A percentile compares a stretch with the other conserved stretches of the same genome.
phyloP scores from a whole-genome alignment of 92 coral and sea anemone genomes.

The Phymanthus crucifer region DNA sequence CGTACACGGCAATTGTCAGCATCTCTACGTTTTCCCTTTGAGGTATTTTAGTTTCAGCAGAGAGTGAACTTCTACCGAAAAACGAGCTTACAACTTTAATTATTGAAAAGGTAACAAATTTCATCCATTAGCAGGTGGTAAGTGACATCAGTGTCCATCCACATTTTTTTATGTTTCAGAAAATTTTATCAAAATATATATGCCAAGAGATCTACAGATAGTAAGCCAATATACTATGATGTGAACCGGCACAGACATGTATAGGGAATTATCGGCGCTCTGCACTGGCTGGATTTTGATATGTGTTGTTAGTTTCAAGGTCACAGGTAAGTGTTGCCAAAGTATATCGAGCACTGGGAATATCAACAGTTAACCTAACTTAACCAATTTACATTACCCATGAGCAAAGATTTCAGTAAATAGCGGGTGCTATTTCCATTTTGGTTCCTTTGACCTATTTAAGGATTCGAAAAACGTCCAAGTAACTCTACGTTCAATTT shows the following conservation, averaged over 20 bases:
- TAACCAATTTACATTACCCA: neutral
- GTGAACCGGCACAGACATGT: neutral
- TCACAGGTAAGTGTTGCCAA: neutral
- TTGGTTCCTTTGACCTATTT: too few species aligned
- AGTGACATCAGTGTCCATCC: neutral
- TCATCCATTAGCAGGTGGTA: neutral
- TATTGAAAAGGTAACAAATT: neutral
- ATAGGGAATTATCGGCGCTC: neutral
- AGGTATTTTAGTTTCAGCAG: too few species aligned
- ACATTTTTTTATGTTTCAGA: neutral
- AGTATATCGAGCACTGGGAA: neutral
- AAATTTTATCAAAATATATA: neutral
- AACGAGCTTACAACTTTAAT: too few species aligned
- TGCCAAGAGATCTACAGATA: neutral
- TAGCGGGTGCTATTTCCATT: too few species aligned
- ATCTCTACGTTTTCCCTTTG: too few species aligned
- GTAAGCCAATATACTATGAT: neutral
- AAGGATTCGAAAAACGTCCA: too few species aligned
- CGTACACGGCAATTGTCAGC: too few species aligned
- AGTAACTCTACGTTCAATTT: too few species aligned
- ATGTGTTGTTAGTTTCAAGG: neutral
- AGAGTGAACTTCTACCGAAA: too few species aligned
- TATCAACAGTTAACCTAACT: neutral
- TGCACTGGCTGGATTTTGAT: neutral
- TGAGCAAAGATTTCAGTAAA: too few species aligned